Conservation (phyloP, 64 coral and sea anemone genomes). For the Orbicella faveolata region DNA sequence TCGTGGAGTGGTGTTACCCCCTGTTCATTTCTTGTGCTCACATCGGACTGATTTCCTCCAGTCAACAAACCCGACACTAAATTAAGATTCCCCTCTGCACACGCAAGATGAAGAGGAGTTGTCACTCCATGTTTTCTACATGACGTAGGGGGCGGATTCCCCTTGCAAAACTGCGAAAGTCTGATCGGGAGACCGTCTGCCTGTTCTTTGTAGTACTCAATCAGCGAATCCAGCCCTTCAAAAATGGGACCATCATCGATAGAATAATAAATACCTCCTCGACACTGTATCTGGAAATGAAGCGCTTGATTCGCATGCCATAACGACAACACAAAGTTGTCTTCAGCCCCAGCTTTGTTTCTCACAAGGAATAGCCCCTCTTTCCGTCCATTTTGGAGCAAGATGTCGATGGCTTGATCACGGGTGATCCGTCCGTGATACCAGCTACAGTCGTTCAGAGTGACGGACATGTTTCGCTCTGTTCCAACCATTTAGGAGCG, state of each 20-base stretch:
- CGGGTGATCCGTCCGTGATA: slow-evolving; percentile 90
- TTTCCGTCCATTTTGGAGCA: slow-evolving; percentile 79
- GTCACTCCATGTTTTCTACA: slow-evolving; percentile 82
- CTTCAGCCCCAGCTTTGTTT: slow-evolving; percentile 78
- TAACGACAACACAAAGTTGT: slow-evolving; percentile 89
- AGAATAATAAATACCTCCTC: slow-evolving; percentile 79
- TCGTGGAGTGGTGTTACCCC: slow-evolving; percentile 83
- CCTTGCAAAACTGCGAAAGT: slow-evolving; percentile 66
- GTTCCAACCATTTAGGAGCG: neutral
- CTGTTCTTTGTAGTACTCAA: slow-evolving; percentile 93
- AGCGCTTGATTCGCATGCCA: slow-evolving; percentile 85
- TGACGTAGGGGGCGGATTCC: slow-evolving; percentile 80
- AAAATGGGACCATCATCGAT: slow-evolving; percentile 97
- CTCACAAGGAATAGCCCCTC: slow-evolving; percentile 97
- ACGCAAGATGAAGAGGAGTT: slow-evolving; percentile 80
- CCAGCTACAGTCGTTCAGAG: slow-evolving; percentile 55
- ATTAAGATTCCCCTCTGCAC: slow-evolving; percentile 72
- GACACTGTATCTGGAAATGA: slow-evolving; percentile 94
- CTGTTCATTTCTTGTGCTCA: slow-evolving; percentile 84
- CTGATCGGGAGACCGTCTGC: slow-evolving; percentile 88
- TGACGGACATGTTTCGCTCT: slow-evolving; percentile 19
- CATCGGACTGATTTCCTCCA: slow-evolving; percentile 68
- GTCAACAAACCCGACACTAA: slow-evolving; percentile 74
- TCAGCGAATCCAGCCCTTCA: slow-evolving; percentile 84
- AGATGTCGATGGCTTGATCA: slow-evolving; percentile 71